Conservation (phyloP, 2,113 vertebrate genomes). For the Lophotis ruficrista region DNA sequence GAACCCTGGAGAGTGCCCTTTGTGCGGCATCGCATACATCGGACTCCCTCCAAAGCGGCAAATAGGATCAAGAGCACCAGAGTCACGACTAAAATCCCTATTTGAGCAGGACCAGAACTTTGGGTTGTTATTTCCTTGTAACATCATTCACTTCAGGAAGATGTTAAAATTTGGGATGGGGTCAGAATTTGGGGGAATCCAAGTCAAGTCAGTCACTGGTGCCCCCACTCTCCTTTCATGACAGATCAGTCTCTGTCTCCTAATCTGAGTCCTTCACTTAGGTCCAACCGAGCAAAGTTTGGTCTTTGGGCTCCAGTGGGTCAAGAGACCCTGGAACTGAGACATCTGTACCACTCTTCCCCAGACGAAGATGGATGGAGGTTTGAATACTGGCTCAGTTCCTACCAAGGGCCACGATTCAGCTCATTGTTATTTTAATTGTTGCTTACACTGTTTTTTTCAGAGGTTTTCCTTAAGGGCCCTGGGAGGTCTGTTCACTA, state of each 20-base stretch:
- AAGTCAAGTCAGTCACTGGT: not conserved
- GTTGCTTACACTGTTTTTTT: not conserved
- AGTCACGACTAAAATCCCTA: not conserved
- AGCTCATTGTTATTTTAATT: not conserved
- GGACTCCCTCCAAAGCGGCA: not conserved
- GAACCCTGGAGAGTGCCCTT: not conserved
- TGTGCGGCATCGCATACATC: accelerated
- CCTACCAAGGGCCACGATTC: not conserved
- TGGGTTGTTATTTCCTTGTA: not conserved
- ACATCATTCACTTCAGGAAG: not conserved
- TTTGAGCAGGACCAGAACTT: not conserved
- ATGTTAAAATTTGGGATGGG: not conserved
- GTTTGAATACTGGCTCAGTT: not conserved
- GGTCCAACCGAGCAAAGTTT: not conserved
- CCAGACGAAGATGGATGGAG: not conserved
- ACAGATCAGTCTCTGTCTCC: not conserved
- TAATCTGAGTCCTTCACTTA: not conserved
- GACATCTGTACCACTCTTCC: not conserved
- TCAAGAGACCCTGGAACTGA: not conserved
- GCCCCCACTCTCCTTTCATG: accelerated
- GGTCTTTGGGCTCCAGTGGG: not conserved
- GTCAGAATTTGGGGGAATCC: not conserved
- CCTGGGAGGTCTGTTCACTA: not conserved
- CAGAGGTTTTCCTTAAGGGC: not conserved
- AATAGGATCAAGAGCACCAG: not conserved